Evolutionary conservation across 2,888 invertebrate species (phyloP).

Genomic region (Limnephilus marmoratus): DNA sequence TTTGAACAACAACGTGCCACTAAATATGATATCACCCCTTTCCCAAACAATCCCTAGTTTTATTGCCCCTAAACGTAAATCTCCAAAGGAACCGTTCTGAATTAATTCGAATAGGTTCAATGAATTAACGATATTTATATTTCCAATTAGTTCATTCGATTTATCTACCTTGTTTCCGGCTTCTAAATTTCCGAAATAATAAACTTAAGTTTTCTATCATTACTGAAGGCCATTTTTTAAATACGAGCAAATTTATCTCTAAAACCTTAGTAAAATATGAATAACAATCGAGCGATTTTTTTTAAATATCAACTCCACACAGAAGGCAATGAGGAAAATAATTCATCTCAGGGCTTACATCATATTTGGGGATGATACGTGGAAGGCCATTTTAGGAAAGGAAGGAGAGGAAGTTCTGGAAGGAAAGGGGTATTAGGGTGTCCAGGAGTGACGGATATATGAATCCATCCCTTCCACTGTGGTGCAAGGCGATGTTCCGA

Average conservation of each 20-base stretch:
- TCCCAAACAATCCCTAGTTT: background rate
- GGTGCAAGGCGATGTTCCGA: too few species aligned
- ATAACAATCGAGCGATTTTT: too few species aligned
- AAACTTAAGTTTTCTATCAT: background rate
- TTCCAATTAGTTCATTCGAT: background rate
- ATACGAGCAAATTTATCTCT: background rate
- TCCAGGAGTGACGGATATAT: too few species aligned
- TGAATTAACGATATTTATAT: background rate
- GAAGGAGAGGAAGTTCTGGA: too few species aligned
- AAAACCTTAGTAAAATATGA: too few species aligned
- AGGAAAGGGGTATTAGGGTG: too few species aligned
- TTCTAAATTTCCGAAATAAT: background rate
- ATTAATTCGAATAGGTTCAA: background rate
- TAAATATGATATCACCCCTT: slow-evolving; percentile 17
- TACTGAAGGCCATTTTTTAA: background rate
- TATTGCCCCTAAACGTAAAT: background rate
- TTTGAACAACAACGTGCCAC: slow-evolving; percentile 7
- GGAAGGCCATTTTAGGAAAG: too few species aligned
- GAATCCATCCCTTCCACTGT: too few species aligned
- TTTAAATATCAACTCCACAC: too few species aligned
- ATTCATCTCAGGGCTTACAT: too few species aligned
- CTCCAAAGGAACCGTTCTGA: background rate
- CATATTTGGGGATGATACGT: too few species aligned
- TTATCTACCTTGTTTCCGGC: background rate
- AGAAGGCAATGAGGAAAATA: too few species aligned